Conservation (phyloP, 2,888 invertebrate genomes). For the Tachina lurida region DNA sequence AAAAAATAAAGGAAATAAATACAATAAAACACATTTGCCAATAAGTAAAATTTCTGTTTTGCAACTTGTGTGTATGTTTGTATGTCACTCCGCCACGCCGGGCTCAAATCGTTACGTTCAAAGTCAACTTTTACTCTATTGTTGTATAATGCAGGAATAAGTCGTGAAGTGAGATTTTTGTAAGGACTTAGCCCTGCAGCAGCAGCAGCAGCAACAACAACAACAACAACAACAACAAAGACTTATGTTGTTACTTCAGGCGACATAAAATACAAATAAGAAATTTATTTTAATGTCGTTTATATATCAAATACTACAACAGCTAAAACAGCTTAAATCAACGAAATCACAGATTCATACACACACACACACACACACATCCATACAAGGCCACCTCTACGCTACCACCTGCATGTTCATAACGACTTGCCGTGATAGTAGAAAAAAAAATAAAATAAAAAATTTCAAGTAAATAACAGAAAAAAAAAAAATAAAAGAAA, state of each 20-base stretch:
- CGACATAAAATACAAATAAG: slow-evolving; percentile 73
- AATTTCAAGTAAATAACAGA: slow-evolving; percentile 54
- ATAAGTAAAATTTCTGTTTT: slow-evolving; percentile 55
- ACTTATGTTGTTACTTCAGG: slow-evolving; percentile 57
- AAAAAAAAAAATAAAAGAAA: slow-evolving; percentile 10
- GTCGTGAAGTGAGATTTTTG: slow-evolving; percentile 65
- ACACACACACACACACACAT: not conserved
- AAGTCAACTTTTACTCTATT: slow-evolving; percentile 43
- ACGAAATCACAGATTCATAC: slow-evolving; percentile 43
- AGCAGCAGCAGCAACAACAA: not conserved
- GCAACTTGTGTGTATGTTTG: slow-evolving; percentile 14
- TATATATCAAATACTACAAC: slow-evolving; percentile 69
- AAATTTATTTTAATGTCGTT: slow-evolving; percentile 73
- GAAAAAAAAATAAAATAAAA: slow-evolving; percentile 29
- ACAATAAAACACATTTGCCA: slow-evolving; percentile 63
- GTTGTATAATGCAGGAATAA: slow-evolving; percentile 57
- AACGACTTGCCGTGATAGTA: slow-evolving; percentile 42
- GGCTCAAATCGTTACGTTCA: slow-evolving; percentile 19
- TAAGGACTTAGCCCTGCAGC: slow-evolving; percentile 54
- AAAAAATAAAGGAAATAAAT: slow-evolving; percentile 40
- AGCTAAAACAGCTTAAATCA: slow-evolving; percentile 54
- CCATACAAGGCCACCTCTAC: not conserved
- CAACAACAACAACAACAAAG: slow-evolving; percentile 9
- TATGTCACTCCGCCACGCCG: not conserved
- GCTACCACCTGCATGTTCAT: slow-evolving; percentile 29